Percentiles rank a stretch among this genome's conserved stretches.
Evolutionary conservation across 2,797 vertebrate species (phyloP).

Genomic region (Austrolebias charrua): DNA sequence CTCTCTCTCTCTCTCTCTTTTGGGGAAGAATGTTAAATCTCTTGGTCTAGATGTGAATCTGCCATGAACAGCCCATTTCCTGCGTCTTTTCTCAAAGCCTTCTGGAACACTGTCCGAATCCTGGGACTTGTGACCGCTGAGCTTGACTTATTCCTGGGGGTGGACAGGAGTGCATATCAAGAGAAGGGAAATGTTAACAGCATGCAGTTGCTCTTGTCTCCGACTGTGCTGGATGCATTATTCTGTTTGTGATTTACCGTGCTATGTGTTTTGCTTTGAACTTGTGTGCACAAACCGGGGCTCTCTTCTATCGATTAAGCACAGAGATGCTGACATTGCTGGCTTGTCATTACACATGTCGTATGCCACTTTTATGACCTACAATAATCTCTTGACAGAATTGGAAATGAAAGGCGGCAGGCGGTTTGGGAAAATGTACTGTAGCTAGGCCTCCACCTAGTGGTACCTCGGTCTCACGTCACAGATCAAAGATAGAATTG

Average conservation of each 20-base stretch:
- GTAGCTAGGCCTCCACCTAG: slow-evolving; percentile 73
- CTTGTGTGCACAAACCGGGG: slow-evolving; percentile 15
- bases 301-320: slow-evolving; percentile 37
- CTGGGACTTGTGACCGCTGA: slow-evolving; percentile 20
- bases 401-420: slow-evolving; percentile 32
- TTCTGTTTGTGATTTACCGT: slow-evolving; percentile 45
- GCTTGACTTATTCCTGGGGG: slow-evolving; percentile 45
- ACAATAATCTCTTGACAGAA: slow-evolving; percentile 48
- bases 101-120: slow-evolving; percentile 27
- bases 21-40: slow-evolving; percentile 45
- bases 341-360: slow-evolving; percentile 40
- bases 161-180: slow-evolving; percentile 33
- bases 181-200: slow-evolving; percentile 21
- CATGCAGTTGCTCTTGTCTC: slow-evolving; percentile 18
- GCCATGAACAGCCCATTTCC: slow-evolving; percentile 62
- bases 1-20: slow-evolving; percentile 3
- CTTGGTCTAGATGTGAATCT: slow-evolving; percentile 56
- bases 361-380: slow-evolving; percentile 52
- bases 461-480: slow-evolving; percentile 37
- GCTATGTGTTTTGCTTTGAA: slow-evolving; percentile 41
- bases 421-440: slow-evolving; percentile 37
- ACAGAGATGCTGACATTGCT: slow-evolving; percentile 27
- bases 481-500: slow-evolving; percentile 8
- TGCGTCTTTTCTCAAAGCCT: slow-evolving; percentile 33
- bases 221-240: slow-evolving; percentile 44